These are phyloP conservation scores for Tetraneura akinire DNA, from an alignment of 1,140 invertebrate genomes.

Conservation along the genomic window DNA sequence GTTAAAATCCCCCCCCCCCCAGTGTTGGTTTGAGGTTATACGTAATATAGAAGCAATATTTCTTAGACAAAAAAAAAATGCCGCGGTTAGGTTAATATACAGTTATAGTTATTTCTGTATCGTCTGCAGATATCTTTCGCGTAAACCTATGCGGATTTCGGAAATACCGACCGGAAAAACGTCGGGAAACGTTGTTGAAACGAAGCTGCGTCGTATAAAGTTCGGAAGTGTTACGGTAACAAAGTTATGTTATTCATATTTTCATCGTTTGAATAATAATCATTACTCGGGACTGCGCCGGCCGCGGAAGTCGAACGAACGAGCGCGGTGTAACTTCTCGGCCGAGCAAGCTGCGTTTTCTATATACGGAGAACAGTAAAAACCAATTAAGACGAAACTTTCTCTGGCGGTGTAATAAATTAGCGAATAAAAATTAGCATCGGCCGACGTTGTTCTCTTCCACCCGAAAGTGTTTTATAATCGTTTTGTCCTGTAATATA, in stretches of 20 bases:
- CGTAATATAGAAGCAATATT: no score
- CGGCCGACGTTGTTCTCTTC: not conserved
- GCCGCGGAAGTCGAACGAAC: not conserved
- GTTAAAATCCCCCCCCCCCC: no score
- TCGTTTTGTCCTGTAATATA: no score
- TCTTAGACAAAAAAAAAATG: no score
- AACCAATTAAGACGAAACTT: conserved; percentile 27
- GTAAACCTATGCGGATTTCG: no score
- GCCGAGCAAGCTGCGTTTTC: not conserved
- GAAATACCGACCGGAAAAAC: not conserved
- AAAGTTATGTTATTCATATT: conserved; percentile 29
- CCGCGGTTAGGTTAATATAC: no score
- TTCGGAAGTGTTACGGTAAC: conserved; percentile 5
- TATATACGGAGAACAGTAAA: not conserved
- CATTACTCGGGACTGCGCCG: not conserved
- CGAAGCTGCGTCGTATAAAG: not conserved
- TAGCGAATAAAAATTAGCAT: conserved; percentile 4
- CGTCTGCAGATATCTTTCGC: no score
- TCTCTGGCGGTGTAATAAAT: conserved; percentile 17
- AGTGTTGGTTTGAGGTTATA: no score
- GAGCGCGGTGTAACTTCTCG: not conserved
- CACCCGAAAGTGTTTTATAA: not conserved
- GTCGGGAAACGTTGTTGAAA: conserved; percentile 14
- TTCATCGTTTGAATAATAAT: conserved; percentile 29
- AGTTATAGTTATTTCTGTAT: no score